These are phyloP conservation scores for Nasonia vitripennis DNA, from an alignment of 1,140 invertebrate species.

Conservation along the genomic window DNA sequence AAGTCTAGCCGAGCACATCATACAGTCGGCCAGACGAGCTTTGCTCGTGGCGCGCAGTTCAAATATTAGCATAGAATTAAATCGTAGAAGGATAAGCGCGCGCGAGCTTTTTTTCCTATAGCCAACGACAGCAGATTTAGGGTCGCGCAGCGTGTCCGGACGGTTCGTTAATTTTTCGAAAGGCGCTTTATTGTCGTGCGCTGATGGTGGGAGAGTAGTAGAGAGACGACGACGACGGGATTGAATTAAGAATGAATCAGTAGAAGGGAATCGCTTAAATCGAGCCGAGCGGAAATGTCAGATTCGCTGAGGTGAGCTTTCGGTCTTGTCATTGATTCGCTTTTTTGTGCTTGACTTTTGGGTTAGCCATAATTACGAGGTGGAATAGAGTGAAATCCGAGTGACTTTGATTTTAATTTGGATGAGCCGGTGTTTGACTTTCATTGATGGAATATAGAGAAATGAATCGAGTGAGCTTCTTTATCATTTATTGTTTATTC, in stretches of 20 bases:
- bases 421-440: no score
- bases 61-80: slow-evolving; percentile 31
- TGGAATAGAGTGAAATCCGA: no score
- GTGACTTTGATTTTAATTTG: no score
- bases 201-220: background rate
- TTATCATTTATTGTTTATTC: no score
- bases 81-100: background rate
- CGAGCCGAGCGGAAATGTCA: no score
- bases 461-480: no score
- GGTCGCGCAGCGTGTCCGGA: background rate
- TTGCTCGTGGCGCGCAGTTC: background rate
- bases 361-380: no score
- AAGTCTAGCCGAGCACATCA: background rate
- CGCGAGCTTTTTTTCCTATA: background rate
- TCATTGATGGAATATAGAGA: no score
- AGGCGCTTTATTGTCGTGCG: background rate
- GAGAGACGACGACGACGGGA: background rate
- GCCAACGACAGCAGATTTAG: background rate
- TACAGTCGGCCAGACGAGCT: background rate
- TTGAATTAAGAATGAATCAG: slow-evolving; percentile 1
- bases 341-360: no score
- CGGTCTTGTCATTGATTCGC: no score
- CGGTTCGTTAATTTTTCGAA: slow-evolving; percentile 4
- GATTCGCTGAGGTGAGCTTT: no score
- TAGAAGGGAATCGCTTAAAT: no score